phyloP scores from a whole-genome alignment of 2,888 invertebrate species.

The Anoplius nigerrimus region DNA sequence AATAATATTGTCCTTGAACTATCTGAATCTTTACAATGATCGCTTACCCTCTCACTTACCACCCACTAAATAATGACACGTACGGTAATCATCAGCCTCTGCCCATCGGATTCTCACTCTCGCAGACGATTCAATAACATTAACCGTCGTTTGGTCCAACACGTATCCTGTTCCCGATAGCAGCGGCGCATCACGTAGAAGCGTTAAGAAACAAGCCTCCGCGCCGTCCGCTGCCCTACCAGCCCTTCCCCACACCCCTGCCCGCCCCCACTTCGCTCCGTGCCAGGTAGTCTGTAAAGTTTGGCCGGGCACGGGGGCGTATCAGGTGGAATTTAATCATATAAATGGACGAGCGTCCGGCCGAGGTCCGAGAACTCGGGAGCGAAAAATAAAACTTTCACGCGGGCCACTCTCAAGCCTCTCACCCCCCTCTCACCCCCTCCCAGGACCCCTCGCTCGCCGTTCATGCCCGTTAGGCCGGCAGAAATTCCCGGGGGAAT shows the following conservation, averaged over 20 bases:
- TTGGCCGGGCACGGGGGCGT: conserved; percentile 47
- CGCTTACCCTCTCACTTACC: too few relatives aligned
- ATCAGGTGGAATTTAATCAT: conserved; percentile 66
- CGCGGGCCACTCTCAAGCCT: conserved; percentile 44
- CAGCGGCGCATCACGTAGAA: conserved; percentile 18
- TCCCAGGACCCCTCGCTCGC: too few relatives aligned
- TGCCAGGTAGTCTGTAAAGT: conserved; percentile 63
- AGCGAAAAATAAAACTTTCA: conserved; percentile 56
- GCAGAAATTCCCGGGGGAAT: conserved; percentile 42
- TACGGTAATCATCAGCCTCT: too few relatives aligned
- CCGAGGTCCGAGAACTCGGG: conserved; percentile 37
- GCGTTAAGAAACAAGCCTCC: conserved; percentile 34
- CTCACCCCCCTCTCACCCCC: neutral
- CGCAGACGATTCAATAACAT: too few relatives aligned
- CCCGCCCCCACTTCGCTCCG: conserved; percentile 10
- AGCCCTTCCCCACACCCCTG: neutral
- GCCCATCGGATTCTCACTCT: too few relatives aligned
- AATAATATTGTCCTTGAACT: too few relatives aligned
- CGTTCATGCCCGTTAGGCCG: too few relatives aligned
- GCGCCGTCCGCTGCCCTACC: conserved; percentile 6
- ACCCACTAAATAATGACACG: too few relatives aligned
- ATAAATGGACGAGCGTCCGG: conserved; percentile 61
- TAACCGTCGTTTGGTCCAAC: neutral
- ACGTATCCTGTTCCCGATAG: conserved; percentile 13
- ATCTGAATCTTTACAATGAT: too few relatives aligned